Evolutionary conservation across 2,113 vertebrate species (phyloP).

Genomic region (Ifrita kowaldi): DNA sequence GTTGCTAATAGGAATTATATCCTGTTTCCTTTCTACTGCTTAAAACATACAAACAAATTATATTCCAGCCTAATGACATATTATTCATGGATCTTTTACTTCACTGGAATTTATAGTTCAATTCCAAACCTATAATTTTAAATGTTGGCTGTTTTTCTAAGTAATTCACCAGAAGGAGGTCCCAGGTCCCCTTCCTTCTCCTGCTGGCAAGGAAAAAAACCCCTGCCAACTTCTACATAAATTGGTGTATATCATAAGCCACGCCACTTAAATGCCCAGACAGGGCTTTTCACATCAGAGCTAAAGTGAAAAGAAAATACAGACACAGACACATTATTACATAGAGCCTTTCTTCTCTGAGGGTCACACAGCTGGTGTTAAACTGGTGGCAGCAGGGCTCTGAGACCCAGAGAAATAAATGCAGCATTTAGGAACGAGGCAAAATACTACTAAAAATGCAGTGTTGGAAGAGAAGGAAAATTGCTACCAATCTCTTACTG

Average conservation of each 20-base stretch:
- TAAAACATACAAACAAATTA: constrained; percentile 55
- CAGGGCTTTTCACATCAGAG: neutral
- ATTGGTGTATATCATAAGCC: neutral
- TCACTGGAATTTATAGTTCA: constrained; percentile 35
- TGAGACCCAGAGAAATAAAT: neutral
- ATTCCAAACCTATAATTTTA: constrained; percentile 48
- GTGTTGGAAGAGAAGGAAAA: neutral
- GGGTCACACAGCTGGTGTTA: neutral
- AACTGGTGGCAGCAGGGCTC: neutral
- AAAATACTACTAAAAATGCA: neutral
- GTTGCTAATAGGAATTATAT: constrained; percentile 46
- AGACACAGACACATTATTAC: neutral
- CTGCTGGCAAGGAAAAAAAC: neutral
- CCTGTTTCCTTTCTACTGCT: constrained; percentile 50
- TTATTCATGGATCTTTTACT: constrained; percentile 43
- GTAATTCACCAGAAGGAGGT: constrained; percentile 46
- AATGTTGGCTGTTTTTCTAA: constrained; percentile 48
- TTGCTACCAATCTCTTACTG: neutral
- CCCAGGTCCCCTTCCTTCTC: neutral
- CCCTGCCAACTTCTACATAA: neutral
- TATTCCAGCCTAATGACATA: constrained; percentile 32
- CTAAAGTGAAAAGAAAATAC: neutral
- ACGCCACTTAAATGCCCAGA: neutral
- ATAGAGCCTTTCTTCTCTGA: neutral
- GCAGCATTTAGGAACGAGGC: neutral